phyloP scores from a whole-genome alignment of 2,797 vertebrate species.

The Myiotriccus ornatus region DNA sequence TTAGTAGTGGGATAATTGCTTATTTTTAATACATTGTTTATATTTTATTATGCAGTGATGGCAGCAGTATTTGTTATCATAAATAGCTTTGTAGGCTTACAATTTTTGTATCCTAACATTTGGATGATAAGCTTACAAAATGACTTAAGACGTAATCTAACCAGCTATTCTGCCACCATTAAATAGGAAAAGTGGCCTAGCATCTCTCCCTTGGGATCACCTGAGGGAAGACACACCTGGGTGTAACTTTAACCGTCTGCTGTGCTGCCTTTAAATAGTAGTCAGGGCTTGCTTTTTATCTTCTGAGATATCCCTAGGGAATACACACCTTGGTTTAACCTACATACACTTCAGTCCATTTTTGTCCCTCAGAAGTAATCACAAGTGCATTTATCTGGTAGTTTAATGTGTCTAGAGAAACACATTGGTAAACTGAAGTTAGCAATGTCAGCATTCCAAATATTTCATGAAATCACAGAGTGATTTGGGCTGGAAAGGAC shows the following conservation, averaged over 20 bases:
- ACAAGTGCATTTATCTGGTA: background rate
- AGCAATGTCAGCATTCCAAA: background rate
- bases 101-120: slow-evolving; percentile 49
- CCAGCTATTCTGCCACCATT: slow-evolving; percentile 62
- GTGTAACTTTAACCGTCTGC: slow-evolving; percentile 71
- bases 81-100: slow-evolving; percentile 45
- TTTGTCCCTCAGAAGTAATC: slow-evolving; percentile 38
- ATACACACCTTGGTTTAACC: slow-evolving; percentile 68
- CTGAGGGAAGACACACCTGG: slow-evolving; percentile 70
- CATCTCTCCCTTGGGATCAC: slow-evolving; percentile 67
- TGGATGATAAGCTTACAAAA: slow-evolving; percentile 40
- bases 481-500: background rate
- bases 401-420: background rate
- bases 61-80: slow-evolving; percentile 52
- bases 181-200: slow-evolving; percentile 65
- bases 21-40: slow-evolving; percentile 57
- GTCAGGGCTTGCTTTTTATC: slow-evolving; percentile 70
- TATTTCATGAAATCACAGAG: background rate
- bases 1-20: slow-evolving; percentile 25
- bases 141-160: slow-evolving; percentile 49
- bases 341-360: slow-evolving; percentile 50
- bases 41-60: slow-evolving; percentile 59
- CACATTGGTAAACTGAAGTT: background rate
- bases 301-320: slow-evolving; percentile 67
- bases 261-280: slow-evolving; percentile 69